Evolutionary conservation across 2,888 invertebrate species (phyloP).

Genomic region (Augochlorella aurata): DNA sequence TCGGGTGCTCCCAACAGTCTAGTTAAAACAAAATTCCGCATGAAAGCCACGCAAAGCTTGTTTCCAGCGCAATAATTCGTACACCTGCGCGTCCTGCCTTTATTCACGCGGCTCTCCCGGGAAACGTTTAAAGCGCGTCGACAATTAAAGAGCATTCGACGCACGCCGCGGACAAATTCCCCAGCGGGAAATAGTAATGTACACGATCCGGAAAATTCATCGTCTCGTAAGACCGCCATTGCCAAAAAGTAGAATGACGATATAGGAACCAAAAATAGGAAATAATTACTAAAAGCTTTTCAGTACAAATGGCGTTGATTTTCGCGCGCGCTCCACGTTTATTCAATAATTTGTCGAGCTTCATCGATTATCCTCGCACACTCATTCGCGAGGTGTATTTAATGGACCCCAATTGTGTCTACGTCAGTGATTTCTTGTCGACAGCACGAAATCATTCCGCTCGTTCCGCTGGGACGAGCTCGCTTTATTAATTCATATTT

Average conservation of each 20-base stretch:
- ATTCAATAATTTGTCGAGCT: not conserved
- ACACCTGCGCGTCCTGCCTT: not conserved
- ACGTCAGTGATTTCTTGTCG: not conserved
- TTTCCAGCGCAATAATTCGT: not conserved
- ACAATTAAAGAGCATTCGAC: constrained; percentile 15
- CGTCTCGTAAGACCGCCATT: not conserved
- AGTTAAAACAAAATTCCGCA: not conserved
- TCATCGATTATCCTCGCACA: constrained; percentile 2
- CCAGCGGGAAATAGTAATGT: not conserved
- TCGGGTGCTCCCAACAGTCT: not conserved
- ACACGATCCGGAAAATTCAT: constrained; percentile 3
- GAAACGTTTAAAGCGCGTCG: not conserved
- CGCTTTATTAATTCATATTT: not conserved
- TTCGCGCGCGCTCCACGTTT: not conserved
- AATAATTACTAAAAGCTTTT: not conserved
- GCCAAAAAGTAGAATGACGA: not conserved
- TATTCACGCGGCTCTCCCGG: not conserved
- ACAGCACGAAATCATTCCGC: not conserved
- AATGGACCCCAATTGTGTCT: not conserved
- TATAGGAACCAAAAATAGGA: not conserved
- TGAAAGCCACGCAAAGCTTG: not conserved
- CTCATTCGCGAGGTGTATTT: not conserved
- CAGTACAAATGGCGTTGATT: not conserved
- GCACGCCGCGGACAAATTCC: constrained; percentile 10
- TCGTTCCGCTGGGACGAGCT: not conserved